These are phyloP conservation scores for Formica exsecta DNA, from an alignment of 1,140 invertebrate genomes.

Conservation along the genomic window DNA sequence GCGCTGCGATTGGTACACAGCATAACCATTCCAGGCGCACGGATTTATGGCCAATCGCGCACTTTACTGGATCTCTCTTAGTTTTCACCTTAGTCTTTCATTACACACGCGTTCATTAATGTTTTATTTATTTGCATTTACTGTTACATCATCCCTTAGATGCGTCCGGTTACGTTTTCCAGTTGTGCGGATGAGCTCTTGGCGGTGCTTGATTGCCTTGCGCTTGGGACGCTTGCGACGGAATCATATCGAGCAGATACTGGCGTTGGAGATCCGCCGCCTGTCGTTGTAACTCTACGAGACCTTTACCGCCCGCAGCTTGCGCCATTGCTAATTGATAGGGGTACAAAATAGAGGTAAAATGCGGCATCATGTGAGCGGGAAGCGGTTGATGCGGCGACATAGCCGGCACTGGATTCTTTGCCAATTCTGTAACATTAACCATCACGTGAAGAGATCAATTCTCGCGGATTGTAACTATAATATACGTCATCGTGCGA, in stretches of 20 bases:
- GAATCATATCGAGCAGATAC: constrained; percentile 98
- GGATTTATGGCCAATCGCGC: constrained; percentile 31
- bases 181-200: constrained; percentile 85
- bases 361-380: constrained; percentile 93
- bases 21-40: constrained; percentile 42
- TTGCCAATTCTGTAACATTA: constrained; percentile 83
- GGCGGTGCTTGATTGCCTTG: constrained; percentile 84
- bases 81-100: constrained; percentile 8
- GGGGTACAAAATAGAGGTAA: constrained; percentile 94
- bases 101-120: constrained; percentile 48
- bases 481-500: too few species aligned
- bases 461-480: neutral
- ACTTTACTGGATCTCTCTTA: constrained; percentile 20
- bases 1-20: constrained; percentile 37
- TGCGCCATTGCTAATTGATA: constrained; percentile 95
- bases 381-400: constrained; percentile 89
- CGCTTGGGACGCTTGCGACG: constrained; percentile 87
- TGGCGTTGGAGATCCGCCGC: constrained; percentile 96
- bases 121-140: constrained; percentile 65
- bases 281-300: constrained; percentile 91
- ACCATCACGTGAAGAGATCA: neutral
- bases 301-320: constrained; percentile 88
- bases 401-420: constrained; percentile 87
- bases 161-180: constrained; percentile 86
- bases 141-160: constrained; percentile 64